Evolutionary conservation across 2,888 invertebrate species (phyloP).

Genomic region (Heliconius ismenius): DNA sequence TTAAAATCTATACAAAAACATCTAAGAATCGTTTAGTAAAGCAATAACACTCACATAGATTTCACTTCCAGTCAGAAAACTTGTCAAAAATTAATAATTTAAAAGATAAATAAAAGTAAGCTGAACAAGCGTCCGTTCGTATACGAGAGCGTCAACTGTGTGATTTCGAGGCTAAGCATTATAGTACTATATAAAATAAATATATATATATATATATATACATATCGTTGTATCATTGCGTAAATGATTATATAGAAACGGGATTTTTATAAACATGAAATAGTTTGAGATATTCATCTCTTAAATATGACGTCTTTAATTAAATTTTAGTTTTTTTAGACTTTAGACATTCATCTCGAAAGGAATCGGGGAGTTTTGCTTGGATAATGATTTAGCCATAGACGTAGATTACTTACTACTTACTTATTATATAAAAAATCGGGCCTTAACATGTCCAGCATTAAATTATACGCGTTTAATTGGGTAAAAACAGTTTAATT

Average conservation of each 20-base stretch:
- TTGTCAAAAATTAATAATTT: background rate
- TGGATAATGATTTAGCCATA: background rate
- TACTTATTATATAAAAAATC: too few species aligned
- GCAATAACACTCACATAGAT: conserved; percentile 3
- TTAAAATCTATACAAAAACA: background rate
- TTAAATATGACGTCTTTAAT: background rate
- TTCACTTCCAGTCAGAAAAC: background rate
- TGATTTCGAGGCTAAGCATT: conserved; percentile 7
- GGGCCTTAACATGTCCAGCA: too few species aligned
- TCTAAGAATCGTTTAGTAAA: background rate
- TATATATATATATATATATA: background rate
- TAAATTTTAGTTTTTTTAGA: background rate
- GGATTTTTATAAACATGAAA: conserved; percentile 8
- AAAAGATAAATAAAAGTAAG: background rate
- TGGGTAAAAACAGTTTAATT: too few species aligned
- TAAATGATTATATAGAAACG: background rate
- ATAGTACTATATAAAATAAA: background rate
- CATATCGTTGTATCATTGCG: background rate
- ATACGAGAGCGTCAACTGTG: conserved; percentile 17
- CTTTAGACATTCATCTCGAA: background rate
- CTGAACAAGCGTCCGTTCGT: conserved; percentile 17
- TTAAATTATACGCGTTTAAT: too few species aligned
- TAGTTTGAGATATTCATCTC: background rate
- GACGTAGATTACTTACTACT: background rate
- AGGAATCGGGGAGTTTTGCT: background rate